Base-by-base conservation (phyloP, 1,140 invertebrate species). In the Cherax destructor region DNA sequence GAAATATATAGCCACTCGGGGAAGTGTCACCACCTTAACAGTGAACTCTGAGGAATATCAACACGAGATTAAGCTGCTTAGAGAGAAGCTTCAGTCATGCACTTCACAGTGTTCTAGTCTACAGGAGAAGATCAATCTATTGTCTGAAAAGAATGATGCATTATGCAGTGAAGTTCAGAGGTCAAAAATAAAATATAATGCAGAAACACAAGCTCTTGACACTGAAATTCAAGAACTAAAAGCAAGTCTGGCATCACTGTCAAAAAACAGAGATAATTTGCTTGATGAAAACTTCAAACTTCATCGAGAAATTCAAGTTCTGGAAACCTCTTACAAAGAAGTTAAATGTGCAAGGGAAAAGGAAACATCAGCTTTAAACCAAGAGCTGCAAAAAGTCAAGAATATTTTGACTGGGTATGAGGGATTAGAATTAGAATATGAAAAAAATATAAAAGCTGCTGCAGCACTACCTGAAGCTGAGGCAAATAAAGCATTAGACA, bases 401-500 rank as follows among this genome's bases (percentile, higher is more conserved):
- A 61, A 86, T 24, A 56, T 76, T 52, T 59, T 92, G 47, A n/a
- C 76, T 24, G 88, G 72, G 4, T 92, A 87, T 83, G 69, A 91
- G 49, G 80, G 59, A 49, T 79, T 92, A 16, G 84, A 90, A 49
- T 83, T 69, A 24, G 92, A 92, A 24, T 92, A 87, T 84, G 92
- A 91, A 80, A 87, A 92, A 56, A 89, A 76, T 50, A 83, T 92
- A 16, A 77, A 50, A 65, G 72, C 92, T 18, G 78, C 89, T 49
- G 92, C 85, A 83, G 30, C 61, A 10, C 52, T 91, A 5, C 61
- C 76, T 0, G 88, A 83, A 49, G 86, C 87, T 16, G 76, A 88
- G 41, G 88, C 88, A 13, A 83, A 86, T 50, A 78, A 47, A 69
- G 52, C 65, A 41, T 7, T 91, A 24, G 89, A 85, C 41, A 84